A percentile compares a stretch with the other conserved stretches of the same genome.
phyloP scores from a whole-genome alignment of 2,797 vertebrate species.

The Diglossa cyanea region DNA sequence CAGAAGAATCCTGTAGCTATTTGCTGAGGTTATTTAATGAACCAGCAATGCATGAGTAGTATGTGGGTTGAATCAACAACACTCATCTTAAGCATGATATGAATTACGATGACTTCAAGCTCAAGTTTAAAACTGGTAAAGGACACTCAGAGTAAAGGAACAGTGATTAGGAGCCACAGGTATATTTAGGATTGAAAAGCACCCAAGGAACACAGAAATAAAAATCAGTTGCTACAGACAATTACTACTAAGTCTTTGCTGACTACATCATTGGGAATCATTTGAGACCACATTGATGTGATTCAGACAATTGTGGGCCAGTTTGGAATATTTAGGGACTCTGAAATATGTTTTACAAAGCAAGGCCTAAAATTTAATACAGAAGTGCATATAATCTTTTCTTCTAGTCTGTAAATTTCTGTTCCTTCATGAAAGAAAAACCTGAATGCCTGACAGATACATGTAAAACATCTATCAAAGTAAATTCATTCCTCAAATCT shows the following conservation, averaged over 20 bases:
- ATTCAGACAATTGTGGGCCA: neutral
- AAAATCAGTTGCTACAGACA: neutral
- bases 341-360: neutral
- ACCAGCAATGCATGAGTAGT: neutral
- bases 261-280: neutral
- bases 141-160: neutral
- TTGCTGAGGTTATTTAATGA: neutral
- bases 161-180: neutral
- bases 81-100: neutral
- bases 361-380: neutral
- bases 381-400: neutral
- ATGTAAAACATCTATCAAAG: neutral
- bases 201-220: neutral
- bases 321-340: neutral
- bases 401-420: neutral
- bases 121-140: neutral
- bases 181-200: neutral
- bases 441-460: neutral
- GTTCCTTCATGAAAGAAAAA: neutral
- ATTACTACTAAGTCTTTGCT: neutral
- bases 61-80: neutral
- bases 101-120: neutral
- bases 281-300: neutral
- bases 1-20: neutral
- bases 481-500: neutral